Evolutionary conservation across 2,797 vertebrate species (phyloP), one percentile per base, ranked within the genome.

Genomic region (Pipistrellus pygmaeus): DNA sequence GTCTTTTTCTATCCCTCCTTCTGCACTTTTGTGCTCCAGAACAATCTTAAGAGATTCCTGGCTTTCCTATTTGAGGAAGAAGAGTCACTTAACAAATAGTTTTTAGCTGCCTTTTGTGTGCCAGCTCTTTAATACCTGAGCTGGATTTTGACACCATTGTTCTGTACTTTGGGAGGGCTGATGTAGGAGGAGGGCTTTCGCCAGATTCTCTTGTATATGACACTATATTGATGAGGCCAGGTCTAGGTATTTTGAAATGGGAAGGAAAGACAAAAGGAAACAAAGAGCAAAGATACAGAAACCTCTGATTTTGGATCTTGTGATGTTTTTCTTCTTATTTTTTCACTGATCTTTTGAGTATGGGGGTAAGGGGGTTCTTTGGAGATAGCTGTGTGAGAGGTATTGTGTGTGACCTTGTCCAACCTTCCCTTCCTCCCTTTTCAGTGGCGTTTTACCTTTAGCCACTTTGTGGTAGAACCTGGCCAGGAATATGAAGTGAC

Each of bases 401-500:
- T n/a, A 0, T 20, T 4, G 3, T 12, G 1, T 23, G 2, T 64
- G 21, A 66, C 48, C 41, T 15, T 15, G 0, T 66, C 14, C 35
- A 7, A 11, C 23, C 17, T 20, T 9, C 15, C 46, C 48, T 66
- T 66, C 69, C 15, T 85, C 38, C 35, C 48, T 46, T 95, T 69
- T 44, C 96, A 98, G 98, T 98, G 98, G 98, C 97, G 95, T 93
- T 98, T 98, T 87, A 97, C 88, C 96, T 98, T 98, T 94, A 97
- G 97, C 78, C 98, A 98, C 84, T 98, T 98, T 64, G 97, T 98
- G 86, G 98, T 98, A 13, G 98, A 98, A 4, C 98, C 98, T 87
- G 98, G 98, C 76, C 97, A 98, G 85, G 92, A 89, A 15, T 98
- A 98, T 41, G 97, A 98, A 48, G 98, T 98, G 93, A 98, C 98